Evolutionary conservation across 2,113 vertebrate species (phyloP).

Genomic region (Pelecanus crispus): DNA sequence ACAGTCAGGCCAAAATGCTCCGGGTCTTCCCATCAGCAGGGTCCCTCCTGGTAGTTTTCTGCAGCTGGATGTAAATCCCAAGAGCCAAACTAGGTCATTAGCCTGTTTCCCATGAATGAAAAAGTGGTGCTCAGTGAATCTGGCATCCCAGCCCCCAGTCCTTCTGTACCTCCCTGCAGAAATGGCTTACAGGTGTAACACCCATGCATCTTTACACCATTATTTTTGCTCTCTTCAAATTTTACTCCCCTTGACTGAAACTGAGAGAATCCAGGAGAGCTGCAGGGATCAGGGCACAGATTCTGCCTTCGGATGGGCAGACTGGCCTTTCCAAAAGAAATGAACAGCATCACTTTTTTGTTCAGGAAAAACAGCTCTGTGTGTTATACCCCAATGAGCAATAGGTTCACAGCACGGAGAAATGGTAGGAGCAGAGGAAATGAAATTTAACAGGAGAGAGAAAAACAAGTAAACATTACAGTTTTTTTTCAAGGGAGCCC

Average conservation of each 20-base stretch:
- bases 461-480: slow-evolving; percentile 50
- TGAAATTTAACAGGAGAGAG: slow-evolving; percentile 8
- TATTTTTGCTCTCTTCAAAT: not conserved
- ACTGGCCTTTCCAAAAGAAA: not conserved
- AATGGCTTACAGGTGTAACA: not conserved
- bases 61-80: not conserved
- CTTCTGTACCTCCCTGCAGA: not conserved
- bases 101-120: not conserved
- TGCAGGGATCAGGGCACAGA: not conserved
- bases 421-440: slow-evolving; percentile 33
- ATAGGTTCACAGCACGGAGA: not conserved
- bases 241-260: not conserved
- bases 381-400: not conserved
- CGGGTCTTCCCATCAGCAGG: not conserved
- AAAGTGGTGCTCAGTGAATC: not conserved
- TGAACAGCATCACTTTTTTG: not conserved
- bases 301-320: not conserved
- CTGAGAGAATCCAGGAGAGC: not conserved
- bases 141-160: not conserved
- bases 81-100: not conserved
- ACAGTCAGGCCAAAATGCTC: not conserved
- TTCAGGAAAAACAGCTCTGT: not conserved
- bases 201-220: not conserved
- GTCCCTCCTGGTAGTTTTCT: not conserved
- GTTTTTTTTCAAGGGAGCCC: slow-evolving; percentile 11